Evolutionary conservation across 2,113 vertebrate species (phyloP).

Genomic region (Herpetotheres cachinnans): DNA sequence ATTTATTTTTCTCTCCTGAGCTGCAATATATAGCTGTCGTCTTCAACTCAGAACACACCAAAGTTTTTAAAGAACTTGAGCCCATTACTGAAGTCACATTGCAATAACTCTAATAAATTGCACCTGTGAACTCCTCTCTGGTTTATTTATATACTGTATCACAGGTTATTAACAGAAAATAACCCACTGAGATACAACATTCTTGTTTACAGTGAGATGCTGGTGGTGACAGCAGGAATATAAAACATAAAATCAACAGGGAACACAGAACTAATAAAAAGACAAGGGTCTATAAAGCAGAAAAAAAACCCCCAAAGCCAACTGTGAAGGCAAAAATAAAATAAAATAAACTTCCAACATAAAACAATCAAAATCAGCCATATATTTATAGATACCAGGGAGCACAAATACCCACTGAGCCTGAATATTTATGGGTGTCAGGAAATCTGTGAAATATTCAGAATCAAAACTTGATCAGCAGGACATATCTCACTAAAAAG

Average conservation of each 20-base stretch:
- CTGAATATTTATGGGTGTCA: constrained; percentile 72
- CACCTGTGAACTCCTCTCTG: constrained; percentile 71
- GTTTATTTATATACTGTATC: constrained; percentile 80
- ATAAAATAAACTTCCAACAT: constrained; percentile 75
- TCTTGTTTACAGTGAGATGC: constrained; percentile 81
- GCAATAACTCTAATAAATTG: constrained; percentile 81
- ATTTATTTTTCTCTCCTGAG: constrained; percentile 61
- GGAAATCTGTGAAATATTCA: constrained; percentile 50
- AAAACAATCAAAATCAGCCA: constrained; percentile 75
- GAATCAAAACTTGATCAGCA: constrained; percentile 50
- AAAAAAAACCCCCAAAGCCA: constrained; percentile 65
- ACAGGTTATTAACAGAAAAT: constrained; percentile 82
- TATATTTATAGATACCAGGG: constrained; percentile 69
- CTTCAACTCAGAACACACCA: constrained; percentile 49
- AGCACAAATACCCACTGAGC: constrained; percentile 65
- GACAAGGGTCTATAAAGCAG: constrained; percentile 77
- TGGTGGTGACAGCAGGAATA: constrained; percentile 80
- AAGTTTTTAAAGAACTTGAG: constrained; percentile 71
- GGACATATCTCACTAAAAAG: background rate
- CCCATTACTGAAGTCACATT: constrained; percentile 68
- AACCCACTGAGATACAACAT: constrained; percentile 79
- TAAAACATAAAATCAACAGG: constrained; percentile 82
- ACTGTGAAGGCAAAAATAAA: constrained; percentile 77
- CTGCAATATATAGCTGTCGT: constrained; percentile 50
- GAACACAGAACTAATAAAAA: constrained; percentile 82